Conservation (phyloP, 1,140 invertebrate genomes). For the Zaprionus davidi region DNA sequence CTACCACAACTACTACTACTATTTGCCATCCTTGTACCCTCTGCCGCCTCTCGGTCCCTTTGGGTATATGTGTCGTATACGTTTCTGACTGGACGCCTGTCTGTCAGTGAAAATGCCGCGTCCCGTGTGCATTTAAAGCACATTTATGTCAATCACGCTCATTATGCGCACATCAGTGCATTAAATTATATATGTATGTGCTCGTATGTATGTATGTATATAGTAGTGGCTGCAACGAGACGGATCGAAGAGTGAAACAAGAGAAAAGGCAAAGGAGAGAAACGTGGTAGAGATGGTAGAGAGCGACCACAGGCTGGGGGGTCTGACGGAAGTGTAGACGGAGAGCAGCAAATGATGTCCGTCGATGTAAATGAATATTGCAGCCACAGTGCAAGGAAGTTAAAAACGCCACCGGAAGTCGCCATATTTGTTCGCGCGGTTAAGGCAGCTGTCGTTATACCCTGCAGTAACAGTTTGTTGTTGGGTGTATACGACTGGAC, state of each 20-base stretch:
- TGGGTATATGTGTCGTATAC: conserved; percentile 1
- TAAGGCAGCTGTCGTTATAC: conserved; percentile 21
- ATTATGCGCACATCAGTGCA: conserved; percentile 79
- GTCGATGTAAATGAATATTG: conserved; percentile 66
- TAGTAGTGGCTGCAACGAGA: conserved; percentile 14
- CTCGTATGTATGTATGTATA: conserved; percentile 12
- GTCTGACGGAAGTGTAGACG: neutral
- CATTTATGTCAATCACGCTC: conserved; percentile 81
- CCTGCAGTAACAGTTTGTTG: neutral
- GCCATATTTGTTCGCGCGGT: conserved; percentile 62
- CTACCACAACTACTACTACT: conserved; percentile 2
- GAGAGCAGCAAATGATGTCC: conserved; percentile 23
- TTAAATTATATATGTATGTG: conserved; percentile 66
- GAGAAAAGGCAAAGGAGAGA: neutral
- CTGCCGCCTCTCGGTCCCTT: neutral
- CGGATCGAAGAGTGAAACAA: conserved; percentile 3
- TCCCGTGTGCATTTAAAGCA: conserved; percentile 76
- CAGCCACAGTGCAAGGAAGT: conserved; percentile 55
- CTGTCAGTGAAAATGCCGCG: conserved; percentile 22
- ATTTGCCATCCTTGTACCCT: neutral
- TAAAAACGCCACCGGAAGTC: conserved; percentile 61
- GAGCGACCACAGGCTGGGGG: neutral
- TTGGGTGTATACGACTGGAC: neutral
- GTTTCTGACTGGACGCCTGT: conserved; percentile 24
- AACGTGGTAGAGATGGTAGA: neutral